Conservation (phyloP, 2,113 vertebrate species). For the Cromileptes altivelis region DNA sequence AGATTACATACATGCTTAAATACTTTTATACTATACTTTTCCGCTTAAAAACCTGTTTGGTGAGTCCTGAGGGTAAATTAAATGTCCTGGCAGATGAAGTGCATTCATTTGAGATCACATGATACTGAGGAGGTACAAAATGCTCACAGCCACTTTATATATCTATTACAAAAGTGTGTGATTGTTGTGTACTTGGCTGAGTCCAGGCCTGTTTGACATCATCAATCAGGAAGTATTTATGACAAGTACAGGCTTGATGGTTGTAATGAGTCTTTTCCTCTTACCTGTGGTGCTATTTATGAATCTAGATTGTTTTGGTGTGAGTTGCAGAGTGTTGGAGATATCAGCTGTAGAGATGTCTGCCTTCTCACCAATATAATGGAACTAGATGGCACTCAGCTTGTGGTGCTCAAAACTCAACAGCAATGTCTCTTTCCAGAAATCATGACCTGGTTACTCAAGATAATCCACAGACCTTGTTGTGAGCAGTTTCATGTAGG, state of each 20-base stretch:
- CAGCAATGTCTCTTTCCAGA: too few species aligned
- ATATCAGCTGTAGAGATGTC: too few species aligned
- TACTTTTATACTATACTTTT: neutral
- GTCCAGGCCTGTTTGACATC: neutral
- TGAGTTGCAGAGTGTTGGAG: too few species aligned
- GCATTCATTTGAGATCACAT: conserved; percentile 43
- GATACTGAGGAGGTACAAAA: conserved; percentile 27
- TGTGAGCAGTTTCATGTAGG: too few species aligned
- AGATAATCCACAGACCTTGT: too few species aligned
- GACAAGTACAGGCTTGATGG: conserved; percentile 12
- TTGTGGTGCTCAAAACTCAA: too few species aligned
- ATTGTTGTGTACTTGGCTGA: neutral
- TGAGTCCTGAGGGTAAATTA: conserved; percentile 23
- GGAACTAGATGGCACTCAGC: too few species aligned
- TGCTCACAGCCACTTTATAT: neutral
- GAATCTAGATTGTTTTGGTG: too few species aligned
- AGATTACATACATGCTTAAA: neutral
- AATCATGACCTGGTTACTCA: too few species aligned
- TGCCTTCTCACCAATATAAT: too few species aligned
- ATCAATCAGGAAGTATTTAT: neutral
- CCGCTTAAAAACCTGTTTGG: conserved; percentile 35
- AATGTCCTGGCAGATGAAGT: conserved; percentile 10
- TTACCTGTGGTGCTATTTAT: too few species aligned
- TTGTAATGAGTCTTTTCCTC: neutral
- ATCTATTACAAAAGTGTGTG: neutral